Percentiles rank a stretch among this genome's conserved stretches.
phyloP scores from a whole-genome alignment of 1,140 invertebrate species.

The Temnothorax longispinosus region DNA sequence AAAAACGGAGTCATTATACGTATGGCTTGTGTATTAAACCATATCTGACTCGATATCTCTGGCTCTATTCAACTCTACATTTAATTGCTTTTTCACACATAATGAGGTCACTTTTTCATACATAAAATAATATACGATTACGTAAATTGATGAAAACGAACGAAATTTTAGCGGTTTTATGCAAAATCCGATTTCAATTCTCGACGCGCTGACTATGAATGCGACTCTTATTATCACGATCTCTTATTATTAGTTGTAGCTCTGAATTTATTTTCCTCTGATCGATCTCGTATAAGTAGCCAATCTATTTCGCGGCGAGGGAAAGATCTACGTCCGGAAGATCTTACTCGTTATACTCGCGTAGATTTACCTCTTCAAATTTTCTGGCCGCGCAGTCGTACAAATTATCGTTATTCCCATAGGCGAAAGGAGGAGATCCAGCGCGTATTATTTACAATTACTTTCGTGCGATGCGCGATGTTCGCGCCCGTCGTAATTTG shows the following conservation, averaged over 20 bases:
- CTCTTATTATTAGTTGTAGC: neutral
- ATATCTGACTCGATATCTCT: neutral
- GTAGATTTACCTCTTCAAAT: neutral
- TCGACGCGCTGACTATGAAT: neutral
- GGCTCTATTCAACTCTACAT: neutral
- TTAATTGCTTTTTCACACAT: neutral
- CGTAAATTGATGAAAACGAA: neutral
- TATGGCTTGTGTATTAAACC: neutral
- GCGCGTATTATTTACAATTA: conserved; percentile 46
- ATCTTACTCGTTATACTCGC: neutral
- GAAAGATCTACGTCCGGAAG: neutral
- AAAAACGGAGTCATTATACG: neutral
- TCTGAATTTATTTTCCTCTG: neutral
- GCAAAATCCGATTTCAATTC: neutral
- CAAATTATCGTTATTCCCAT: conserved; percentile 32
- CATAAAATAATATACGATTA: neutral
- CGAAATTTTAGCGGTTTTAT: neutral
- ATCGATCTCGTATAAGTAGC: neutral
- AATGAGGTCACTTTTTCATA: neutral
- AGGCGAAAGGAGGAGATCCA: conserved; percentile 11
- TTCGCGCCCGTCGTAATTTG: conserved; percentile 52
- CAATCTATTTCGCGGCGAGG: neutral
- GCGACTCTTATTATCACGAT: neutral
- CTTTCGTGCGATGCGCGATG: conserved; percentile 40
- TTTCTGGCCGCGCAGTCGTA: conserved; percentile 24